A percentile compares a stretch with the other conserved stretches of the same genome.
Conservation (phyloP, 2,113 vertebrate species). For the Aegypius monachus region DNA sequence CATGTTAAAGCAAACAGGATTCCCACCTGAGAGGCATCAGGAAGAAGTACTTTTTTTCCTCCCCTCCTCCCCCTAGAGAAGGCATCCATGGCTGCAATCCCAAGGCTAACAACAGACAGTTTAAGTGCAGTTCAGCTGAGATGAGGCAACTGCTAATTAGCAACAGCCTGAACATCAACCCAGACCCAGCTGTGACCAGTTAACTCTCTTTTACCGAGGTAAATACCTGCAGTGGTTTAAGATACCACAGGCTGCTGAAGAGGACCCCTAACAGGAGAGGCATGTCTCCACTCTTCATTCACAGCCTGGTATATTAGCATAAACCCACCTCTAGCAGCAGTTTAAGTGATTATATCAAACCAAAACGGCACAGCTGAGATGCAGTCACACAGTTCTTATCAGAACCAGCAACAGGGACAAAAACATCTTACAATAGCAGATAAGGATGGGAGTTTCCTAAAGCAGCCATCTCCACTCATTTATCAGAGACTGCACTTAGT, state of each 20-base stretch:
- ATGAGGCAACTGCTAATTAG: not conserved
- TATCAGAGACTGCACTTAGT: not conserved
- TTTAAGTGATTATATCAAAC: not conserved
- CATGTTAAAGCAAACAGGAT: not conserved
- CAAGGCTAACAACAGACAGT: not conserved
- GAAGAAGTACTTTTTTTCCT: not conserved
- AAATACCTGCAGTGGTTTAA: not conserved
- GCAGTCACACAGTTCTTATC: not conserved
- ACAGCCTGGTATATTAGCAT: not conserved
- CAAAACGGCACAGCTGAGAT: fast-evolving
- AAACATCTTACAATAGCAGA: not conserved
- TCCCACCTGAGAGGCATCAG: not conserved
- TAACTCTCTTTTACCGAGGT: not conserved
- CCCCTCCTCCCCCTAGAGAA: not conserved
- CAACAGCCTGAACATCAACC: not conserved
- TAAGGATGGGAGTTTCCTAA: not conserved
- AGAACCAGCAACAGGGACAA: not conserved
- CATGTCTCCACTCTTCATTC: too few species aligned
- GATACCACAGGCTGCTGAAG: not conserved
- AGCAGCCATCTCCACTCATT: not conserved
- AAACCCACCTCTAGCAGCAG: not conserved
- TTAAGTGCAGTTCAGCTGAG: not conserved
- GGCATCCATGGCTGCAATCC: not conserved
- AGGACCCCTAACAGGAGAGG: not conserved
- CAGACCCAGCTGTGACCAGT: not conserved